Conservation (phyloP, 2,888 invertebrate genomes). For the Nemoura dubitans region DNA sequence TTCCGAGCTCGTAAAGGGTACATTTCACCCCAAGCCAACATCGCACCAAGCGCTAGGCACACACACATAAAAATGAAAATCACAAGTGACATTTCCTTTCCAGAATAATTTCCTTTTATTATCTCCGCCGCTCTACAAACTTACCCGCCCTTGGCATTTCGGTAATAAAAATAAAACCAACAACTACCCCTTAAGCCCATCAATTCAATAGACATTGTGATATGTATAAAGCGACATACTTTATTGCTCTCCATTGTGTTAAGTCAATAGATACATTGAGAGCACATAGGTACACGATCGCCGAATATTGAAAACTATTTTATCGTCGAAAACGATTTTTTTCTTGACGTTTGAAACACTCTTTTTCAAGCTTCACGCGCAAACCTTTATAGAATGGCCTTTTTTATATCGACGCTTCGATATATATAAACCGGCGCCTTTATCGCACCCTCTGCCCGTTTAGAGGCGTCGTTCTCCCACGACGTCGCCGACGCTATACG, state of each 20-base stretch:
- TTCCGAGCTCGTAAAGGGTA: background rate
- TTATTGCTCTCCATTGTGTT: background rate
- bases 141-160: background rate
- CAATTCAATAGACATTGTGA: slow-evolving; percentile 12
- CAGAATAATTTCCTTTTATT: slow-evolving; percentile 7
- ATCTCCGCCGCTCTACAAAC: background rate
- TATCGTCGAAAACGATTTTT: slow-evolving; percentile 2
- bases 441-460: background rate
- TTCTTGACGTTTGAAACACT: background rate
- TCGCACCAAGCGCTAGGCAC: background rate
- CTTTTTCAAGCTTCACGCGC: background rate
- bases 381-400: background rate
- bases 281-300: background rate
- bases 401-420: background rate
- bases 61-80: slow-evolving; percentile 21
- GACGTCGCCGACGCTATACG: background rate
- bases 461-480: background rate
- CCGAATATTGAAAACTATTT: slow-evolving; percentile 1
- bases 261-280: background rate
- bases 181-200: slow-evolving; percentile 12
- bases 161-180: slow-evolving; percentile 3
- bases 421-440: slow-evolving; percentile 4
- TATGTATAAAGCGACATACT: background rate
- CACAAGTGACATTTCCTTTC: slow-evolving; percentile 24
- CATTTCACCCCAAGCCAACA: background rate